phyloP scores from a whole-genome alignment of 1,140 invertebrate genomes.

The Drosophila yakuba region DNA sequence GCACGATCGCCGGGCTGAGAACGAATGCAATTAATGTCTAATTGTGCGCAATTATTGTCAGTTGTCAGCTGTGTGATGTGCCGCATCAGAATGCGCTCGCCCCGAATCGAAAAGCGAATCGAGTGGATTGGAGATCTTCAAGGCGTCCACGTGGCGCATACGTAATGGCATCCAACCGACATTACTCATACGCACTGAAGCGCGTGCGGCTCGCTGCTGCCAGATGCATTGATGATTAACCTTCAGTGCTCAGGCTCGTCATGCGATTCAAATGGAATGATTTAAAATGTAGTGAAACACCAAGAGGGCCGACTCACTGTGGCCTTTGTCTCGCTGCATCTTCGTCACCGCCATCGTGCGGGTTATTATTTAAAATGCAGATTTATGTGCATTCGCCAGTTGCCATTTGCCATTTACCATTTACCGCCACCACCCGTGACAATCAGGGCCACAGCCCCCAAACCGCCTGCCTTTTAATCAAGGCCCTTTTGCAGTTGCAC shows the following conservation, averaged over 20 bases:
- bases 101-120: slow-evolving; percentile 2
- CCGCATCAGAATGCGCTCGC: slow-evolving; percentile 31
- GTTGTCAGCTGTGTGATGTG: slow-evolving; percentile 50
- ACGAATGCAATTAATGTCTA: slow-evolving; percentile 81
- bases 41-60: slow-evolving; percentile 78
- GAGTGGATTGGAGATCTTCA: slow-evolving; percentile 26
- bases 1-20: slow-evolving; percentile 64
- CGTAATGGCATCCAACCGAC: slow-evolving; percentile 45
- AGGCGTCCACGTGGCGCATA: slow-evolving; percentile 71
- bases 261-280: slow-evolving; percentile 28
- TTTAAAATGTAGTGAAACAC: slow-evolving; percentile 20
- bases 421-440: slow-evolving; percentile 59
- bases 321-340: slow-evolving; percentile 47
- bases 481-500: slow-evolving; percentile 19
- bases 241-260: slow-evolving; percentile 52
- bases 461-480: slow-evolving; percentile 15
- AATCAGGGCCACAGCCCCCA: slow-evolving; percentile 62
- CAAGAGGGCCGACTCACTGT: slow-evolving; percentile 35
- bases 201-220: slow-evolving; percentile 28
- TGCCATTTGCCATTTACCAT: slow-evolving; percentile 6
- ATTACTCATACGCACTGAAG: slow-evolving; percentile 76
- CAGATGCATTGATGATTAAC: slow-evolving; percentile 63
- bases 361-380: slow-evolving; percentile 80
- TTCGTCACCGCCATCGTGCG: slow-evolving; percentile 19
- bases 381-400: slow-evolving; percentile 71